Conservation (phyloP, 2,797 vertebrate species). For the Neomorphus geoffroyi region DNA sequence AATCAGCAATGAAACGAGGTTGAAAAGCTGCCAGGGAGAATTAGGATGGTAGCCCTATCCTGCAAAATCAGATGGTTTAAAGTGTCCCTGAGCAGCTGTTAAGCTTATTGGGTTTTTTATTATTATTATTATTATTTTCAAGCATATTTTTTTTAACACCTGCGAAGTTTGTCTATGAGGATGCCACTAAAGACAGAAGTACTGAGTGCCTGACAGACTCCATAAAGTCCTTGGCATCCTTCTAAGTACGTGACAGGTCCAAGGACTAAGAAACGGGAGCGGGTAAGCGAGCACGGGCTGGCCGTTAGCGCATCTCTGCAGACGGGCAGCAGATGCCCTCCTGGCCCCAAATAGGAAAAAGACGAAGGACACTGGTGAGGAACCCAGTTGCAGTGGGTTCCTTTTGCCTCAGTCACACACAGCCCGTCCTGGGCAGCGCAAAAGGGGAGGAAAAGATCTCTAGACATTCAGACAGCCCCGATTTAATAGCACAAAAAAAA, state of each 20-base stretch:
- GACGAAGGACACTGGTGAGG: background rate
- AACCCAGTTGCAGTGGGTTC: background rate
- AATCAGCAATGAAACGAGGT: constrained; percentile 20
- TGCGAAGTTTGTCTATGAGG: constrained; percentile 65
- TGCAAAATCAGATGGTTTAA: constrained; percentile 68
- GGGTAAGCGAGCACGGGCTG: background rate
- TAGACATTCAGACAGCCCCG: background rate
- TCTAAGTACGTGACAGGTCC: constrained; percentile 13
- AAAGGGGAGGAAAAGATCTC: background rate
- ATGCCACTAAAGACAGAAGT: constrained; percentile 69
- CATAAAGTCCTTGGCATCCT: constrained; percentile 7
- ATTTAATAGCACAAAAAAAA: too few relatives aligned
- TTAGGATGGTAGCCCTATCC: constrained; percentile 34
- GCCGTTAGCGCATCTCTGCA: background rate
- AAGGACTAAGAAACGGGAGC: background rate
- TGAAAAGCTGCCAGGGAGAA: constrained; percentile 67
- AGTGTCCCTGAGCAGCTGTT: constrained; percentile 67
- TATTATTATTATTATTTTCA: constrained; percentile 15
- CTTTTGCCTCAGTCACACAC: background rate
- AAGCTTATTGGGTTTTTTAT: constrained; percentile 23
- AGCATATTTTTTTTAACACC: constrained; percentile 64
- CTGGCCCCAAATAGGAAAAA: constrained; percentile 13
- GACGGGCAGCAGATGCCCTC: constrained; percentile 21
- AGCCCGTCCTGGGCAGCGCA: background rate
- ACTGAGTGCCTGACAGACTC: constrained; percentile 61